These are phyloP conservation scores for Podarcis lilfordi DNA, from an alignment of 2,797 vertebrate species.

Conservation along the genomic window DNA sequence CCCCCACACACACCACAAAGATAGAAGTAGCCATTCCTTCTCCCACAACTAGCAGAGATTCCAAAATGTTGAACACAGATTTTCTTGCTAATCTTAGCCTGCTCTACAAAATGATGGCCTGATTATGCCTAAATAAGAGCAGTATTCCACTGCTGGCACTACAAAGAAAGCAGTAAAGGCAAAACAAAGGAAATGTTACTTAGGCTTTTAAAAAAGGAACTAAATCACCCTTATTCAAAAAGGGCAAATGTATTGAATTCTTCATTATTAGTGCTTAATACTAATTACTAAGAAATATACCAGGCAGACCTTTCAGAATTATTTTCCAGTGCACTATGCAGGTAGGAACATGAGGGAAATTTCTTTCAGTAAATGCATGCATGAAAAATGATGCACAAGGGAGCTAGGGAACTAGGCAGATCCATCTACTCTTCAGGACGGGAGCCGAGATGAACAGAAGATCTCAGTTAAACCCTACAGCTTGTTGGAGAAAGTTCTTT, in stretches of 20 bases:
- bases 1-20: background rate
- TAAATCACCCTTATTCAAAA: background rate
- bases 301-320: background rate
- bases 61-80: conserved; percentile 42
- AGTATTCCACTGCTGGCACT: conserved; percentile 32
- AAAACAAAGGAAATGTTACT: background rate
- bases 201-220: background rate
- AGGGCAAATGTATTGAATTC: background rate
- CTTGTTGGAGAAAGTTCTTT: background rate
- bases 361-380: too few relatives aligned
- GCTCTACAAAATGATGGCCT: conserved; percentile 47
- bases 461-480: background rate
- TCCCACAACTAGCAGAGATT: conserved; percentile 32
- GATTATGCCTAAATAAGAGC: conserved; percentile 35
- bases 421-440: background rate
- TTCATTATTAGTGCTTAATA: background rate
- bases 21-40: conserved; percentile 15
- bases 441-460: background rate
- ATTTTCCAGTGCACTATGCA: background rate
- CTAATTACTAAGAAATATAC: background rate
- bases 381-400: too few relatives aligned
- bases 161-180: background rate
- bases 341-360: too few relatives aligned
- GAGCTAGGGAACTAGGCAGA: too few relatives aligned
- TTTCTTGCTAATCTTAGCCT: conserved; percentile 35